Evolutionary conservation across 2,113 vertebrate genomes (phyloP).

Genomic region (Phaethon lepturus): DNA sequence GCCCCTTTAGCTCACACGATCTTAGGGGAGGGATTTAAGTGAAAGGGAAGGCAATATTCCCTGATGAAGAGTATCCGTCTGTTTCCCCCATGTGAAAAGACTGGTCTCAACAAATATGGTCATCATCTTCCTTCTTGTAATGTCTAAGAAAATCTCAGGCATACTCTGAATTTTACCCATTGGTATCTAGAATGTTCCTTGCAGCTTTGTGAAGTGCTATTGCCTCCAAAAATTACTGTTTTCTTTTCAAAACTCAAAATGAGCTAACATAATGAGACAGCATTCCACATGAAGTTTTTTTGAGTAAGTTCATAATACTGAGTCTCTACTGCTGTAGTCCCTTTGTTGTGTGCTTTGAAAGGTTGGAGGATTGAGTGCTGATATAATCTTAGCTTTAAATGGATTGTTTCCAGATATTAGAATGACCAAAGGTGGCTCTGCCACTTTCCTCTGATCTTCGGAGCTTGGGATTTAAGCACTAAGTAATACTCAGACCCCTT

Average conservation of each 20-base stretch:
- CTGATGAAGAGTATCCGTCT: background rate
- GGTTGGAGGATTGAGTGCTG: background rate
- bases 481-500: background rate
- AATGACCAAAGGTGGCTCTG: background rate
- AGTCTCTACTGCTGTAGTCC: background rate
- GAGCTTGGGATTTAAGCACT: background rate
- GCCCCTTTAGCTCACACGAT: background rate
- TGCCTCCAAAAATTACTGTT: background rate
- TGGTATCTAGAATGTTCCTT: background rate
- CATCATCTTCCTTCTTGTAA: fast-evolving
- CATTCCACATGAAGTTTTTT: background rate
- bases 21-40: background rate
- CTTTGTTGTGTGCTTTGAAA: background rate
- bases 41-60: background rate
- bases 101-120: fast-evolving
- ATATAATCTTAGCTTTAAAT: background rate
- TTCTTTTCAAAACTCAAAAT: background rate
- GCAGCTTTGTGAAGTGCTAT: background rate
- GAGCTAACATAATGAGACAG: background rate
- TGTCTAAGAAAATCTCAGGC: background rate
- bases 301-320: background rate
- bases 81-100: fast-evolving
- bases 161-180: background rate
- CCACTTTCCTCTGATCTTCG: background rate
- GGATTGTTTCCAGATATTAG: background rate